phyloP scores from a whole-genome alignment of 2,113 vertebrate genomes.

The Strix aluco region DNA sequence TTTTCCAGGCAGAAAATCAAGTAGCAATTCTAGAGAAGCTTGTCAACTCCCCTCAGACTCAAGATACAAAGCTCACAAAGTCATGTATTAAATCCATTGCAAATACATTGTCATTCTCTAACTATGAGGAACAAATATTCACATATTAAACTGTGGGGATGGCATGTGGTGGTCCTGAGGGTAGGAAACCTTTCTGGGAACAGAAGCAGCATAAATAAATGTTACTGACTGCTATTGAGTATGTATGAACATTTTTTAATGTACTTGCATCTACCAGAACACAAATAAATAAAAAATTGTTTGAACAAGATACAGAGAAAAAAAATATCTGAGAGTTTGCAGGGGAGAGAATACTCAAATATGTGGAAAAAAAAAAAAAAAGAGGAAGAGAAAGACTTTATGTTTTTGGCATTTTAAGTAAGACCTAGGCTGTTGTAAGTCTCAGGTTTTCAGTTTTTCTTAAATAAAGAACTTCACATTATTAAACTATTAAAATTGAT shows the following conservation, averaged over 20 bases:
- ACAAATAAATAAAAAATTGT: background rate
- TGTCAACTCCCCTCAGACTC: background rate
- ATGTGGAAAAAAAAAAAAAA: background rate
- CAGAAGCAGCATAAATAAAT: background rate
- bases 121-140: background rate
- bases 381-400: background rate
- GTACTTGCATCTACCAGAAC: background rate
- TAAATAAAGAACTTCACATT: background rate
- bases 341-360: background rate
- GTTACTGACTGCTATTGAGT: background rate
- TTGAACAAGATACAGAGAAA: background rate
- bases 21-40: background rate
- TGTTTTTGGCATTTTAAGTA: background rate
- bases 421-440: background rate
- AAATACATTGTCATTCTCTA: background rate
- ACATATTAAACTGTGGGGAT: background rate
- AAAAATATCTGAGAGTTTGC: background rate
- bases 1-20: conserved; percentile 26
- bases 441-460: background rate
- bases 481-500: background rate
- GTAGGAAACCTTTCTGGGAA: background rate
- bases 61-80: background rate
- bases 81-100: background rate
- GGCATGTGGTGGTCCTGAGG: background rate
- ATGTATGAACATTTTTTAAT: background rate